phyloP scores from a whole-genome alignment of 2,888 invertebrate genomes.

The Pterobdella sp. region DNA sequence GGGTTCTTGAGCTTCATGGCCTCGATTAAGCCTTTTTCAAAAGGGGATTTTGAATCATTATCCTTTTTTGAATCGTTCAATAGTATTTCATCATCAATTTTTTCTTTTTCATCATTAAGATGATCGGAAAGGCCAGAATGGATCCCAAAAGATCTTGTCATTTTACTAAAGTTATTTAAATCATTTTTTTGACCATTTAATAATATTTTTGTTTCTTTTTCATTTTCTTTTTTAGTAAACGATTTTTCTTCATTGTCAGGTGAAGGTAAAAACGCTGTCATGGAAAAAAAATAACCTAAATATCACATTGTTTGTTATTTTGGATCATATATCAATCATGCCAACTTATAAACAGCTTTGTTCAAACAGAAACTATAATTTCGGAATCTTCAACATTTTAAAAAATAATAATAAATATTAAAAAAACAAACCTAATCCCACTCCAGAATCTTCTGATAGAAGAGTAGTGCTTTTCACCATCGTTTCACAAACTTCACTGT shows the following conservation, averaged over 20 bases:
- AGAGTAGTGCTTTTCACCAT: conserved; percentile 27
- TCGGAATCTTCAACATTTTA: neutral
- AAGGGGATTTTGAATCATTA: neutral
- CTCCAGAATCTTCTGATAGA: conserved; percentile 28
- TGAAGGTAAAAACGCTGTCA: neutral
- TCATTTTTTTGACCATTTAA: no score
- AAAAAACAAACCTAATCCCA: conserved; percentile 6
- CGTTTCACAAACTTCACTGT: neutral
- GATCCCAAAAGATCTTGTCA: conserved; percentile 26
- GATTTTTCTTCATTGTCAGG: conserved; percentile 2
- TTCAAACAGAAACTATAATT: neutral
- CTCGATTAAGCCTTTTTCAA: neutral
- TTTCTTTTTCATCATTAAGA: neutral
- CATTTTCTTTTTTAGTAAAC: neutral
- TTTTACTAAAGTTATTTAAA: conserved; percentile 9
- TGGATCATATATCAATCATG: no score
- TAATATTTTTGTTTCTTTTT: neutral
- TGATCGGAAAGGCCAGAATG: conserved; percentile 22
- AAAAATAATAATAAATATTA: conserved; percentile 4
- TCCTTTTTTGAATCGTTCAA: neutral
- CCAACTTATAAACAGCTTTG: neutral
- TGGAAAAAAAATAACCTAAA: no score
- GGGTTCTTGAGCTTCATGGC: neutral
- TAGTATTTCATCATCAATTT: neutral
- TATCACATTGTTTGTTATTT: no score